Conservation (phyloP, 2,888 invertebrate genomes). For the Aproaerema taeniolella region DNA sequence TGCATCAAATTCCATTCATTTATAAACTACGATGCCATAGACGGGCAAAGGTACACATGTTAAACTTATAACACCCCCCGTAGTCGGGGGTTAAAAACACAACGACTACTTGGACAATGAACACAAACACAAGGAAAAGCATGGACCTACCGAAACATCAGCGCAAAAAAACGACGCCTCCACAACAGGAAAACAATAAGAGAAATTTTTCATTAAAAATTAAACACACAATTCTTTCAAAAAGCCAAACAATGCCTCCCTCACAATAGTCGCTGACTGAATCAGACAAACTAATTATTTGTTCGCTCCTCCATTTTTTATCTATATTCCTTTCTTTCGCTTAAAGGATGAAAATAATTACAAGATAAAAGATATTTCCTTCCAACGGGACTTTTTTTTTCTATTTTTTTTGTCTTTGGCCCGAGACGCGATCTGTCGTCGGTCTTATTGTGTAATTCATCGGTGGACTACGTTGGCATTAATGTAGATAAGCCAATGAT, state of each 20-base stretch:
- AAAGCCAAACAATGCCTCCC: conserved; percentile 17
- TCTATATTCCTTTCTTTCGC: conserved; percentile 52
- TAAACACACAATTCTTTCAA: conserved; percentile 12
- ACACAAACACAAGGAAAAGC: background rate
- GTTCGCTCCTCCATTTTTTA: conserved; percentile 37
- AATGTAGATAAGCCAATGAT: conserved; percentile 32
- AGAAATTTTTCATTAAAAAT: conserved; percentile 14
- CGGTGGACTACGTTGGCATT: conserved; percentile 31
- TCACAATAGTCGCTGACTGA: conserved; percentile 30
- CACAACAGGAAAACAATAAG: conserved; percentile 10
- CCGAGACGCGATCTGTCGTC: conserved; percentile 60
- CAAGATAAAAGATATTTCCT: conserved; percentile 71
- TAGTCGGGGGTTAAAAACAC: no score
- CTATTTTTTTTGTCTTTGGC: conserved; percentile 39
- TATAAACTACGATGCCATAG: no score
- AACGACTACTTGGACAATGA: background rate
- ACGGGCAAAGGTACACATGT: no score
- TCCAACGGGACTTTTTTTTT: conserved; percentile 29
- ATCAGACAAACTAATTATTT: conserved; percentile 69
- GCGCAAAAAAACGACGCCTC: conserved; percentile 1
- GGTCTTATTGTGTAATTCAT: conserved; percentile 57
- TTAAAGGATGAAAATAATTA: conserved; percentile 77
- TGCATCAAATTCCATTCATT: no score
- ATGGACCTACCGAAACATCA: background rate
- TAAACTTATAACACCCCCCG: no score